Evolutionary conservation across 2,797 vertebrate genomes (phyloP).

Genomic region (Masticophis lateralis): DNA sequence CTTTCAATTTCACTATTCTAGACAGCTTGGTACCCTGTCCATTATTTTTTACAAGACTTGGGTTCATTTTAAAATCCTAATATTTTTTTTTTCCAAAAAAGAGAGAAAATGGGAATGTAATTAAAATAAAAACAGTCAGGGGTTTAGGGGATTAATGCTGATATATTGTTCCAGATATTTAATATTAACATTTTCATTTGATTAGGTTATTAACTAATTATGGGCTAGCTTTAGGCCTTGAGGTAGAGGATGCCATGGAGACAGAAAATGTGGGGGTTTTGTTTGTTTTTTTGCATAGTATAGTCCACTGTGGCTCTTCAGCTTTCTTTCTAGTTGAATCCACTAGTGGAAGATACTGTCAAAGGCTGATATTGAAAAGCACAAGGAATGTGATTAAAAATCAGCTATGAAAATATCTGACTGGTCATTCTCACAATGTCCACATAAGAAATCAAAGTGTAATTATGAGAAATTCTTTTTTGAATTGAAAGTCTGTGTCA

Average conservation of each 20-base stretch:
- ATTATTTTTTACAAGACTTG: background rate
- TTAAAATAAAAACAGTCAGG: constrained; percentile 13
- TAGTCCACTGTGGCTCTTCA: background rate
- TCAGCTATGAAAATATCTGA: background rate
- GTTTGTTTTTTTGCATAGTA: constrained; percentile 13
- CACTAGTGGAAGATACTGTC: constrained; percentile 15
- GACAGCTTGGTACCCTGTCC: background rate
- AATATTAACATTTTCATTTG: constrained; percentile 42
- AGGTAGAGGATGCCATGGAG: background rate
- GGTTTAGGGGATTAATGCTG: background rate
- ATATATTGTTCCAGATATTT: constrained; percentile 40
- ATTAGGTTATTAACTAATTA: constrained; percentile 54
- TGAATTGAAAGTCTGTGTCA: too few species aligned
- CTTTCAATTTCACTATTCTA: background rate
- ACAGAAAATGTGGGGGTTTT: background rate
- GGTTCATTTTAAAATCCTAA: background rate
- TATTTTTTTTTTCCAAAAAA: background rate
- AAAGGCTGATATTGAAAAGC: background rate
- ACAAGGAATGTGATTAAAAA: background rate
- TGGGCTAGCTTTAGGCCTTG: constrained; percentile 22
- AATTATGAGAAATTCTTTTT: background rate
- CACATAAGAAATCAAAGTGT: background rate
- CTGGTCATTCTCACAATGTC: background rate
- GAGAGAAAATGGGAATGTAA: background rate
- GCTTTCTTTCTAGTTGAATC: constrained; percentile 26